Evolutionary conservation across 2,888 invertebrate genomes (phyloP).

Genomic region (Drosophila hawaiiensis): DNA sequence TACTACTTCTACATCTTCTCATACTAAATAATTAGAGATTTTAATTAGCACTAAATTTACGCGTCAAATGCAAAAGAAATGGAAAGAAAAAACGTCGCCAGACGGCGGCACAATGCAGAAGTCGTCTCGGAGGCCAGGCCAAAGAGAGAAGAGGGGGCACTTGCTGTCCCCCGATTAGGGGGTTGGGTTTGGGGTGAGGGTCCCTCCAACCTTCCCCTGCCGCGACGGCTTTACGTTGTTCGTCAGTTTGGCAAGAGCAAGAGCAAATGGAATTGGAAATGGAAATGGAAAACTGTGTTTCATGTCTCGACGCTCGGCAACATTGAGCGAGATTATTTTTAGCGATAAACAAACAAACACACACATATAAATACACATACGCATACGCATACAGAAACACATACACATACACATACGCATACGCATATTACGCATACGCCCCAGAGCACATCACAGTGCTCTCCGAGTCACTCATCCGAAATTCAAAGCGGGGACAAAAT

Average conservation of each 20-base stretch:
- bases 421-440: conserved; percentile 50
- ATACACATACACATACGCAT: not conserved
- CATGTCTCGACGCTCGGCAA: conserved; percentile 38
- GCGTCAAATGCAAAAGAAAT: conserved; percentile 47
- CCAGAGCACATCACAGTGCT: conserved; percentile 40
- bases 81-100: conserved; percentile 27
- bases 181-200: not conserved
- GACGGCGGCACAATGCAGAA: conserved; percentile 50
- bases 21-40: conserved; percentile 46
- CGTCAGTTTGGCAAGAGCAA: conserved; percentile 8
- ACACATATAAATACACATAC: conserved; percentile 9
- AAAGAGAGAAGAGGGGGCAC: conserved; percentile 5
- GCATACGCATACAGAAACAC: not conserved
- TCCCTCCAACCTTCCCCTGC: not conserved
- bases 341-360: conserved; percentile 49
- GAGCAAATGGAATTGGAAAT: conserved; percentile 40
- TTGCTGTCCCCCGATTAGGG: conserved; percentile 29
- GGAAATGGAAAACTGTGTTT: conserved; percentile 48
- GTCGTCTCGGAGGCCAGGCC: conserved; percentile 26
- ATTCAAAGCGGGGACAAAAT: conserved; percentile 47
- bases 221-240: not conserved
- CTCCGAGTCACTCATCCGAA: conserved; percentile 44
- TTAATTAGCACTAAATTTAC: conserved; percentile 58
- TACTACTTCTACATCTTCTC: conserved; percentile 16
- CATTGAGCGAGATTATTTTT: conserved; percentile 53